Conservation (phyloP, 2,113 vertebrate genomes). For the Calypte anna region DNA sequence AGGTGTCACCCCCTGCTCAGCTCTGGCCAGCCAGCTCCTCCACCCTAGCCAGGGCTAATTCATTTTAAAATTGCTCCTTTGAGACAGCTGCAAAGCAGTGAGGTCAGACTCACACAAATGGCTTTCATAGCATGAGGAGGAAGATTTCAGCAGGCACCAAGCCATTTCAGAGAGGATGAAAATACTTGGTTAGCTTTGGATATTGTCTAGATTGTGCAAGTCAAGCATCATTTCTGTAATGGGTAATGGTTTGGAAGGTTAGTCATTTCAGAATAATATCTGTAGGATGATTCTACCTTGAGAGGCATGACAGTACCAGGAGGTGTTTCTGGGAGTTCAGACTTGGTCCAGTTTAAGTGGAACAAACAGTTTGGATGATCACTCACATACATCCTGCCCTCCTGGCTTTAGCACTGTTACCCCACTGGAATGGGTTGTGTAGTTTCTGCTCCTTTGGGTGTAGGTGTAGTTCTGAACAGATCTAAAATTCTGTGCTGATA, state of each 20-base stretch:
- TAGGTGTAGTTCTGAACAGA: background rate
- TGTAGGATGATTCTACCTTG: background rate
- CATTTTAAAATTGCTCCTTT: too few species aligned
- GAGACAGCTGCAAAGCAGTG: too few species aligned
- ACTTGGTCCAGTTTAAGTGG: background rate
- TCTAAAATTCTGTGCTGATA: background rate
- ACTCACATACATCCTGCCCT: background rate
- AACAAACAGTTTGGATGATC: background rate
- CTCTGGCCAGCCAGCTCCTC: too few species aligned
- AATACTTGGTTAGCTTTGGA: background rate
- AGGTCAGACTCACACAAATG: too few species aligned
- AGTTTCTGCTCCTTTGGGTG: background rate
- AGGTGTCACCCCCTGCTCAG: too few species aligned
- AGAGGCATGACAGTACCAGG: background rate
- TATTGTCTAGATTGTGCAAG: background rate
- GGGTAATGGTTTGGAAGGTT: background rate
- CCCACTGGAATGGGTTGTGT: background rate
- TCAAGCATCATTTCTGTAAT: background rate
- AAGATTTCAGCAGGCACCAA: background rate
- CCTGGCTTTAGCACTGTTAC: background rate
- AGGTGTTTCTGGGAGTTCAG: background rate
- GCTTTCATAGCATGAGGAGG: background rate
- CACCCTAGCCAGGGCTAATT: too few species aligned
- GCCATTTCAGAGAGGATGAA: background rate
- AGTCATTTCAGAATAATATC: background rate